These are phyloP conservation scores for Leptinotarsa texana DNA, from an alignment of 1,140 invertebrate genomes.

Conservation along the genomic window DNA sequence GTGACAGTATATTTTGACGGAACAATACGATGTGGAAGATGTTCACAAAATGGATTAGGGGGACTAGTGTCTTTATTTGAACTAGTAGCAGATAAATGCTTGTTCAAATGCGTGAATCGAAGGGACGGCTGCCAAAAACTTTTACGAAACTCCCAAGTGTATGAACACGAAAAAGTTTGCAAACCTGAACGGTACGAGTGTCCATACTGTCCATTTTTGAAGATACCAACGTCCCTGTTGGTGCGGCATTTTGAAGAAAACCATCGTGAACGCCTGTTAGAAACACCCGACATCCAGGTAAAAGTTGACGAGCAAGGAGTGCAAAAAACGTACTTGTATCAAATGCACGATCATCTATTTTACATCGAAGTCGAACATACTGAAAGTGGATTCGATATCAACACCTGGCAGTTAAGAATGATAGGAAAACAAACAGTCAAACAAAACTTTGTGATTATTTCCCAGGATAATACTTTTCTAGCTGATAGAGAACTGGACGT, in stretches of 20 bases:
- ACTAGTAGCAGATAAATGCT: neutral
- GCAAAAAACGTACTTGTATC: no score
- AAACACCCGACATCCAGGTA: no score
- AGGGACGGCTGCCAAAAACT: slow-evolving; percentile 6
- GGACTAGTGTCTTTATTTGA: slow-evolving; percentile 2
- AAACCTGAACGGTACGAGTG: neutral
- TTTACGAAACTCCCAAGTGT: neutral
- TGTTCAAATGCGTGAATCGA: slow-evolving; percentile 18
- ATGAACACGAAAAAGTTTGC: slow-evolving; percentile 10
- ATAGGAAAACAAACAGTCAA: no score
- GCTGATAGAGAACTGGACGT: no score
- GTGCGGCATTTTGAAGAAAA: neutral
- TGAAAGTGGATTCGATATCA: no score
- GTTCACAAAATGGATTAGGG: neutral
- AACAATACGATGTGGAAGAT: slow-evolving; percentile 13
- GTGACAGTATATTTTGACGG: neutral
- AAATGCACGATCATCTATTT: no score
- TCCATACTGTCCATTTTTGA: neutral
- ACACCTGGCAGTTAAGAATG: no score
- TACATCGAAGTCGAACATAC: no score
- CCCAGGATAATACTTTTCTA: no score
- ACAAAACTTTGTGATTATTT: no score
- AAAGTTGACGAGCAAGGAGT: no score
- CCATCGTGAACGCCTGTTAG: neutral
- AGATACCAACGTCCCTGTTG: neutral